phyloP scores from a whole-genome alignment of 2,113 vertebrate species.

The Limnothrissa miodon region DNA sequence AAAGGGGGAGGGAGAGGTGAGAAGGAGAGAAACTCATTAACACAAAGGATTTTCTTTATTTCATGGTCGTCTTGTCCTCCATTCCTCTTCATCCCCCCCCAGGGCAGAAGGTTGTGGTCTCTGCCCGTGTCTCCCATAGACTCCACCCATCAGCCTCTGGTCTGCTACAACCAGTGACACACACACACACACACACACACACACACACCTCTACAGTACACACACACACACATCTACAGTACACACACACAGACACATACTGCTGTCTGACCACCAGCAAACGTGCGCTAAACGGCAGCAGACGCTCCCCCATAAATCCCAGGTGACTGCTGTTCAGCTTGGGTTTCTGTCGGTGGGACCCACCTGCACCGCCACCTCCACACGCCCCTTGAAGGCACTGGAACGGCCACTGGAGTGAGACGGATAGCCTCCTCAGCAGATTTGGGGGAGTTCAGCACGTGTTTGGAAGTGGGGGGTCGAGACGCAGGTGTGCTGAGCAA shows the following conservation, averaged over 20 bases:
- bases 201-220: too few species aligned
- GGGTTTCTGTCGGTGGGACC: conserved; percentile 48
- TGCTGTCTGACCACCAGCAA: conserved; percentile 14
- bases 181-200: too few species aligned
- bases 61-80: not conserved
- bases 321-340: conserved; percentile 48
- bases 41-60: not conserved
- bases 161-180: not conserved
- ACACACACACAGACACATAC: too few species aligned
- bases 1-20: conserved; percentile 38
- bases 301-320: conserved; percentile 34
- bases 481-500: not conserved
- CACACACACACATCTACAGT: too few species aligned
- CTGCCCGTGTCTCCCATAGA: not conserved
- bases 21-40: conserved; percentile 7
- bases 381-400: not conserved
- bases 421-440: not conserved
- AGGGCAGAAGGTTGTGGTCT: conserved; percentile 31
- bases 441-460: not conserved
- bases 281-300: not conserved
- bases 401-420: not conserved
- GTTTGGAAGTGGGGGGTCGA: not conserved
- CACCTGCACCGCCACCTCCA: conserved; percentile 35
- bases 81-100: conserved; percentile 49
- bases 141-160: not conserved